Evolutionary conservation across 2,113 vertebrate genomes (phyloP).

Genomic region (Tychaedon coryphoeus): DNA sequence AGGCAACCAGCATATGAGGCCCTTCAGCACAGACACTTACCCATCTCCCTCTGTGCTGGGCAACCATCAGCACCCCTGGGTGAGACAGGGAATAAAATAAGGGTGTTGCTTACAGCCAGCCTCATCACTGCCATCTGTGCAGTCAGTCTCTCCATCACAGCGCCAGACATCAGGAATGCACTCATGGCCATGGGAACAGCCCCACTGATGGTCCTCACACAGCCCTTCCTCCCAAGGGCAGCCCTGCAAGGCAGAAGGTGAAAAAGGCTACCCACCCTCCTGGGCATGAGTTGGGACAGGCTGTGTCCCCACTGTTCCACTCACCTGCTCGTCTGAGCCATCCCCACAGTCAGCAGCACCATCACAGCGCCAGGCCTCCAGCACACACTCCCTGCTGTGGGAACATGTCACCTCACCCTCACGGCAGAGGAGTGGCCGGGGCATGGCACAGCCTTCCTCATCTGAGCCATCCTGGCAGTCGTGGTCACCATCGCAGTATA

Average conservation of each 20-base stretch:
- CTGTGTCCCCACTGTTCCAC: background rate
- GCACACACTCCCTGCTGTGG: conserved; percentile 79
- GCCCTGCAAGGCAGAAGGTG: background rate
- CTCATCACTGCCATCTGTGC: conserved; percentile 81
- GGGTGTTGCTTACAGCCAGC: conserved; percentile 75
- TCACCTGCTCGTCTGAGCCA: conserved; percentile 85
- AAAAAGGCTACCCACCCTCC: background rate
- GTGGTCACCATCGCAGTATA: conserved; percentile 82
- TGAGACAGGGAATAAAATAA: background rate
- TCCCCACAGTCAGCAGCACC: conserved; percentile 84
- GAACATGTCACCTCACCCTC: conserved; percentile 68
- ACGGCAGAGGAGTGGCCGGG: conserved; percentile 70
- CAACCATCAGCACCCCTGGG: background rate
- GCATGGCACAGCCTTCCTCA: conserved; percentile 73
- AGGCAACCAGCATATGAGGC: background rate
- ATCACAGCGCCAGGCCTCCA: conserved; percentile 86
- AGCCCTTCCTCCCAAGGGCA: background rate
- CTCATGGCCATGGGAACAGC: conserved; percentile 67
- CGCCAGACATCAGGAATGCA: conserved; percentile 84
- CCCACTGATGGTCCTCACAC: conserved; percentile 72
- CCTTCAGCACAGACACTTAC: background rate
- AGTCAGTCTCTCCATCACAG: conserved; percentile 83
- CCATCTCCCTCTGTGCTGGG: background rate
- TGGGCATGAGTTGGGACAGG: fast-evolving
- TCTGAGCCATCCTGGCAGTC: conserved; percentile 88